Evolutionary conservation across 2,888 invertebrate genomes (phyloP).

Genomic region (Torymus auratus): DNA sequence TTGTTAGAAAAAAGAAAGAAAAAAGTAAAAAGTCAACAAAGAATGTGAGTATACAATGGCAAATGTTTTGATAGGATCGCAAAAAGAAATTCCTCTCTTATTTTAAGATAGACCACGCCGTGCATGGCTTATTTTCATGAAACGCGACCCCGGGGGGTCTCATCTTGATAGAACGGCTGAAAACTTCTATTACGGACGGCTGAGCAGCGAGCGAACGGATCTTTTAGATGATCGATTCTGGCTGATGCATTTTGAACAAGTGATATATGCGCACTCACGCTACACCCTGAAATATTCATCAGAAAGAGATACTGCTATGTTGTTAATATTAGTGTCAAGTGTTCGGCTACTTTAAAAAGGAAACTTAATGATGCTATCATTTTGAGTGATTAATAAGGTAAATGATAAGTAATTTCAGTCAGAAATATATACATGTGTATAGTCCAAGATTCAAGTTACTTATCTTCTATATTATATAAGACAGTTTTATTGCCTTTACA

Average conservation of each 20-base stretch:
- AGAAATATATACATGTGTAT: too few species aligned
- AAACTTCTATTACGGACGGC: slow-evolving; percentile 48
- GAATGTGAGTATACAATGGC: slow-evolving; percentile 18
- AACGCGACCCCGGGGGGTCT: slow-evolving; percentile 40
- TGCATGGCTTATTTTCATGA: slow-evolving; percentile 37
- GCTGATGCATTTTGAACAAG: slow-evolving; percentile 24
- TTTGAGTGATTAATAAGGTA: too few species aligned
- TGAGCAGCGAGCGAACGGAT: slow-evolving; percentile 31
- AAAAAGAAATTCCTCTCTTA: slow-evolving; percentile 34
- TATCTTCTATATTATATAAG: too few species aligned
- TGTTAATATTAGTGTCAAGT: slow-evolving; percentile 18
- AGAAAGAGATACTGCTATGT: not conserved
- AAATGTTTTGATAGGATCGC: slow-evolving; percentile 41
- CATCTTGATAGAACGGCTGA: slow-evolving; percentile 49
- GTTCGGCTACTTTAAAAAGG: slow-evolving; percentile 1
- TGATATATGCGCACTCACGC: slow-evolving; percentile 1
- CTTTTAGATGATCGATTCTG: slow-evolving; percentile 37
- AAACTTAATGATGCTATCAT: slow-evolving; percentile 1
- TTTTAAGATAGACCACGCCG: slow-evolving; percentile 4
- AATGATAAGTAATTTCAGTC: too few species aligned
- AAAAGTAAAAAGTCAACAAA: slow-evolving; percentile 7
- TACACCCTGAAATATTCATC: slow-evolving; percentile 6
- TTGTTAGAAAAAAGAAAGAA: not conserved
- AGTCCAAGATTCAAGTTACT: too few species aligned
- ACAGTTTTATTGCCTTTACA: too few species aligned